These are phyloP conservation scores for Spea hammondii DNA, from an alignment of 2,797 vertebrate genomes.

Conservation along the genomic window DNA sequence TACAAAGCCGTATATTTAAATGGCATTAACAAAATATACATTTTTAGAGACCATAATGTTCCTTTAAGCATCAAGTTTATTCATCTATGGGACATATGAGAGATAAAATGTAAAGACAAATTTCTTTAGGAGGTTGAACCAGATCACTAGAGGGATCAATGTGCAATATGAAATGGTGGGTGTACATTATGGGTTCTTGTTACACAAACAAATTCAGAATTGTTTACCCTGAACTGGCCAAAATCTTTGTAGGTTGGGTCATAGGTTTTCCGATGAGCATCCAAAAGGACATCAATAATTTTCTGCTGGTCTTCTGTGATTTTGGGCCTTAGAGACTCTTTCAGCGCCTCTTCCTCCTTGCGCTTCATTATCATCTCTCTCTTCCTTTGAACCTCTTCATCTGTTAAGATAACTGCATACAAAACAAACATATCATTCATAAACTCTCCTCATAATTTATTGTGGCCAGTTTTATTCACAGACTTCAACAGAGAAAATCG, in stretches of 20 bases:
- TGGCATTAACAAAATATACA: too few relatives aligned
- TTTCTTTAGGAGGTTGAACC: too few relatives aligned
- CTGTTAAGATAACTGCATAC: slow-evolving; percentile 88
- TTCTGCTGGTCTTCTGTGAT: slow-evolving; percentile 85
- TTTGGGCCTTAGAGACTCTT: slow-evolving; percentile 82
- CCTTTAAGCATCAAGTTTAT: too few relatives aligned
- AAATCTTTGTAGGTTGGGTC: slow-evolving; percentile 92
- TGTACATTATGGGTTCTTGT: too few relatives aligned
- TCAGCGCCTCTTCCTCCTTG: slow-evolving; percentile 87
- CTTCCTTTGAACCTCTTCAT: slow-evolving; percentile 96
- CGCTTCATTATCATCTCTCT: slow-evolving; percentile 89
- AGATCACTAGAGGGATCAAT: too few relatives aligned
- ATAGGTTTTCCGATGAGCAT: slow-evolving; percentile 92
- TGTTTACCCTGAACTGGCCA: slow-evolving; percentile 82
- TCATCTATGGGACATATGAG: too few relatives aligned
- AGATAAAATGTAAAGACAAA: too few relatives aligned
- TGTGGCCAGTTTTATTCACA: too few relatives aligned
- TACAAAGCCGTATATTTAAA: too few relatives aligned
- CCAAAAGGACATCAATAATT: slow-evolving; percentile 81
- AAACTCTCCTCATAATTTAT: background rate
- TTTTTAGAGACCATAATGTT: too few relatives aligned
- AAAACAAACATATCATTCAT: background rate
- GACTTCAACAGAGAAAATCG: too few relatives aligned
- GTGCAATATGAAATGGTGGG: too few relatives aligned
- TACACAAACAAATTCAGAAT: background rate